Evolutionary conservation across 2,888 invertebrate genomes (phyloP), one percentile per base, ranked within the genome.

Genomic region (Salpingus planirostris): DNA sequence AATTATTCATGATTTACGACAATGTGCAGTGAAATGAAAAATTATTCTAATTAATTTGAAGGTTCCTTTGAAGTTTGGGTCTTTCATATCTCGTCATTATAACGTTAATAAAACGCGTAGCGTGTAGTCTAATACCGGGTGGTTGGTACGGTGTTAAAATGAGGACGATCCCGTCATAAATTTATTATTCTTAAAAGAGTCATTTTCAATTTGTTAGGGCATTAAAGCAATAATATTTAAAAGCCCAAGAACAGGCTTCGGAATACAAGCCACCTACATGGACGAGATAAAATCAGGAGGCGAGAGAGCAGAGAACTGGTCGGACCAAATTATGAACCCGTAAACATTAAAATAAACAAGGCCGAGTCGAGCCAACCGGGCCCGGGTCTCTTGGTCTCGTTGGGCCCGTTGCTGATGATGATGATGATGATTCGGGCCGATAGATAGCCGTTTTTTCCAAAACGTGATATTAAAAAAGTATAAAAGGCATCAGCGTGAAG

Each of bases 211-310:
- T 57, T 55, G 57, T 57, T 48, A 40, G 48, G 48, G 42, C 48
- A 51, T 49, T 53, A 53, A 54, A 42, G 48, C 49, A 44, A 45
- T 46, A 48, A 44, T 52, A 50, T 54, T 38, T 25, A 37, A 35
- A 34, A n/a, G n/a, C n/a, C 29, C 35, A 42, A 33, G 47, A 50
- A 54, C 55, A 47, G 54, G 52, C 53, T 44, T 46, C 50, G 48
- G 46, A 50, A 49, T 51, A 56, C 56, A 55, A 56, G 58, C 58
- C 58, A 57, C 58, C 59, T 57, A 59, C 59, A 57, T 57, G 50
- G 47, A n/a, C 12, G 24, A 42, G 59, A 59, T 59, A 57, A 43
- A 44, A 56, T 57, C 59, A 47, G 40, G 42, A 18, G n/a, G n/a
- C n/a, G 8, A 18, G 18, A 18, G 18, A 18, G 18, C 5, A 8